Evolutionary conservation across 2,113 vertebrate species (phyloP), one percentile per base, ranked within the genome.

Genomic region (Macquaria ambigua): DNA sequence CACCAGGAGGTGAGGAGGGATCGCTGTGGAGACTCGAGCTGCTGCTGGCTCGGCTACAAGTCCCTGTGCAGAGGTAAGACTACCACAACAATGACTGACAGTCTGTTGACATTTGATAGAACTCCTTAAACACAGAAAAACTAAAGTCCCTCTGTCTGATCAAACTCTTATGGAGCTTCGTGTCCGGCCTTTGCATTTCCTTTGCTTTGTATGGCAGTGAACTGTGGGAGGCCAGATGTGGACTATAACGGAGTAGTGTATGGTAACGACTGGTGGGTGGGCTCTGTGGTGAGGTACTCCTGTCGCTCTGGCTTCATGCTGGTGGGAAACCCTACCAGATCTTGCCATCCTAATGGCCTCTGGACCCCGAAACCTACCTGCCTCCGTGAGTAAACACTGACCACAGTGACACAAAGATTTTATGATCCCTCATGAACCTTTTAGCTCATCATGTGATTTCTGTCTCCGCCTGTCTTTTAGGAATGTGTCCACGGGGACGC

Each of bases 181-280:
- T 16, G 20, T 31, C 21, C 11, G 37, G 43, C 8, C 8, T 41
- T 25, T 82, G 31, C 31, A 1, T 82, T 78, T 34, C 46, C 52
- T 82, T 67, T 62, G 12, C 28, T 59, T 25, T 67, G 16, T 8
- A 37, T 56, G 48, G 1, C 90, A 97, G 97, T 97, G 88, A 96
- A 96, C 92, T 97, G 97, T 9, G 96, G 97, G 59, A 91, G 74
- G 53, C 97, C 97, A 0, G 96, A 96, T 79, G 96, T 93, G 0
- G 97, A 96, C 69, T 93, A 94, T 37, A 95, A 95, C 63, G 96
- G 96, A 0, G 69, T 87, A 15, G 93, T 96, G 62, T 82, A 91
- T 0, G 96, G 96, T 34, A 95, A 96, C 0, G 96, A 97, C 90
- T 97, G 96, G 97, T 97, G 96, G 97, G 96, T 97, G 31, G 96